These are phyloP conservation scores for Orycteropus afer DNA, from an alignment of 2,113 vertebrate genomes.

Conservation along the genomic window DNA sequence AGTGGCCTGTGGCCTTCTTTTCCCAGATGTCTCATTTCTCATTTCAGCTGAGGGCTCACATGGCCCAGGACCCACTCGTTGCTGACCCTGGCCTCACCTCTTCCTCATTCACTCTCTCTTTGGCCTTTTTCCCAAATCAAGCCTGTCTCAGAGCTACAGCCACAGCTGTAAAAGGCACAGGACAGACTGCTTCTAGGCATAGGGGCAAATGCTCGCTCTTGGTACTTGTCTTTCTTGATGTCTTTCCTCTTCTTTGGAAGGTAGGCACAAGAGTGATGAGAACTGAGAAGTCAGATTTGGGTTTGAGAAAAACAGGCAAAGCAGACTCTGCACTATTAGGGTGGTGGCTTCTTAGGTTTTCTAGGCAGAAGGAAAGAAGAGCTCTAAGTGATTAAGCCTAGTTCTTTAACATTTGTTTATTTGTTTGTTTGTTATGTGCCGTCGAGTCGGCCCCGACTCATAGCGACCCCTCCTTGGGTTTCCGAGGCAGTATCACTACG, in stretches of 20 bases:
- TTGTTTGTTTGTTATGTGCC: too few species aligned
- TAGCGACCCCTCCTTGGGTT: too few species aligned
- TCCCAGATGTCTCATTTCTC: background rate
- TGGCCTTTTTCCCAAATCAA: background rate
- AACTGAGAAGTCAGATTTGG: constrained; percentile 3
- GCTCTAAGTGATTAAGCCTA: background rate
- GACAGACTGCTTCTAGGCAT: background rate
- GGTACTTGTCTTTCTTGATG: background rate
- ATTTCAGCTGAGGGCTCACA: accelerated
- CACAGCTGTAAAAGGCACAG: background rate
- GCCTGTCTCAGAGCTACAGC: background rate
- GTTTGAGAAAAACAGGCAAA: background rate
- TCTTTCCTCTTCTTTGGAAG: background rate
- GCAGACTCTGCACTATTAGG: background rate
- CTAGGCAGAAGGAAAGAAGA: background rate
- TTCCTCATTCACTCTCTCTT: background rate
- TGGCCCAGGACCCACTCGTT: background rate
- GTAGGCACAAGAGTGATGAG: background rate
- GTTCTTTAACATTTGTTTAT: too few species aligned
- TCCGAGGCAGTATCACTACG: too few species aligned
- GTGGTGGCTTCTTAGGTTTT: background rate
- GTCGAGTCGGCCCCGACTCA: too few species aligned
- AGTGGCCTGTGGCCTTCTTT: background rate
- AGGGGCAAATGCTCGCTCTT: background rate
- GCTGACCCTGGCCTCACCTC: background rate